Conservation (phyloP, 2,113 vertebrate species). For the Ceyx cyanopectus region DNA sequence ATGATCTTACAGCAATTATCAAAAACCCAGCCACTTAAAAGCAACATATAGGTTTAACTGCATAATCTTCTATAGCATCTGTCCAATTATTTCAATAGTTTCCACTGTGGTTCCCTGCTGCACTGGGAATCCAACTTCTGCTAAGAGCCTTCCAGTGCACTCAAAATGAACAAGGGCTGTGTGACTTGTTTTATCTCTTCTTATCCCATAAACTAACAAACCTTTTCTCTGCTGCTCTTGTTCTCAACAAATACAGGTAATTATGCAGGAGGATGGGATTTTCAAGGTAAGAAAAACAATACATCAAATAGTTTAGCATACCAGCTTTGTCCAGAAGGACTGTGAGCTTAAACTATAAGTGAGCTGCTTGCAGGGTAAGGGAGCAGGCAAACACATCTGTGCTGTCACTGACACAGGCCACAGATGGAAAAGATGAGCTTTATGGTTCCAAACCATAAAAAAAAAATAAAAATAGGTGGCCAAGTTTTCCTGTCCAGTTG, state of each 20-base stretch:
- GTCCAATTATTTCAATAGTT: background rate
- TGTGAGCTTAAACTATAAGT: background rate
- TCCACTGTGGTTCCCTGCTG: background rate
- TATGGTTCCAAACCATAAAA: background rate
- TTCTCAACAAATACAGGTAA: constrained; percentile 6
- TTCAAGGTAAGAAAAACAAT: background rate
- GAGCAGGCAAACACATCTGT: background rate
- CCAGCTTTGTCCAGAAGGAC: background rate
- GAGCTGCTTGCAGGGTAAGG: background rate
- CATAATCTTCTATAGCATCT: constrained; percentile 26
- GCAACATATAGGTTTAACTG: background rate
- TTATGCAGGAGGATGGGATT: background rate
- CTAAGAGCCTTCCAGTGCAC: background rate
- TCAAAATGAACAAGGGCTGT: background rate
- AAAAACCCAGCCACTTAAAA: background rate
- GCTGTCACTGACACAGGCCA: background rate
- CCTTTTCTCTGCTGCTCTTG: background rate
- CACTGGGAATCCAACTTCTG: constrained; percentile 22
- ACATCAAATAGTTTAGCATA: background rate
- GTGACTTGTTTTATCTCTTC: background rate
- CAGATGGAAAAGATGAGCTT: background rate
- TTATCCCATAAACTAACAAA: constrained; percentile 35
- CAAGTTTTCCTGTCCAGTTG: background rate
- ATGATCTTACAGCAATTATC: background rate
- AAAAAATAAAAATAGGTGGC: too few relatives aligned